phyloP scores from a whole-genome alignment of 2,888 invertebrate species.

The Abrostola triplasia region DNA sequence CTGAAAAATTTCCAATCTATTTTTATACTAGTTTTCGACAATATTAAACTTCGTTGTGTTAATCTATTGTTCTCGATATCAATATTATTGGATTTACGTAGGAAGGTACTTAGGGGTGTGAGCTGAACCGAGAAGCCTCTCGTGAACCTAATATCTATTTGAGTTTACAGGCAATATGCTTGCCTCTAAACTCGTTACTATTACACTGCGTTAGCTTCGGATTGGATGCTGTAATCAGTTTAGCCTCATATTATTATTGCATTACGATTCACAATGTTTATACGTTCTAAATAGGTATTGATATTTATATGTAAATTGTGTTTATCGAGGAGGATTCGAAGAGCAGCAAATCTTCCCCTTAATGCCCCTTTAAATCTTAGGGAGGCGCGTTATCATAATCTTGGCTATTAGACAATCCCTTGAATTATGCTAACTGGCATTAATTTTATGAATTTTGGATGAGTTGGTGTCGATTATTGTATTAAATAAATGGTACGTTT shows the following conservation, averaged over 20 bases:
- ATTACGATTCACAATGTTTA: neutral
- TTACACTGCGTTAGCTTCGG: slow-evolving; percentile 23
- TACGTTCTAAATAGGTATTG: neutral
- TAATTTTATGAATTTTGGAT: slow-evolving; percentile 46
- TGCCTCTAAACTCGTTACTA: slow-evolving; percentile 5
- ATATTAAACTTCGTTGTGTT: neutral
- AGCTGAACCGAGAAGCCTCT: slow-evolving; percentile 2
- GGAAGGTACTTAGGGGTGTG: neutral
- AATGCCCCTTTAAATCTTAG: slow-evolving; percentile 40
- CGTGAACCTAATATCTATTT: slow-evolving; percentile 27
- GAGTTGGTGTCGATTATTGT: slow-evolving; percentile 38
- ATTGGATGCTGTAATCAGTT: slow-evolving; percentile 37
- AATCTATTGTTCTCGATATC: neutral
- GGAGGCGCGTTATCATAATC: slow-evolving; percentile 45
- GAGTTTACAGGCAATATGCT: slow-evolving; percentile 28
- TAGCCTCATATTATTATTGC: slow-evolving; percentile 8
- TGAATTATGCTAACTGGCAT: slow-evolving; percentile 41
- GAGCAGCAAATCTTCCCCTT: slow-evolving; percentile 29
- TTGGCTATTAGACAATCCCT: slow-evolving; percentile 43
- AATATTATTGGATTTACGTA: neutral
- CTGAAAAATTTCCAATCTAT: neutral
- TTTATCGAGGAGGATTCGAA: slow-evolving; percentile 33
- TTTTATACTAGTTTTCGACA: neutral
- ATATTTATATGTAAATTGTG: neutral
- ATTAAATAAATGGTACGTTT: slow-evolving; percentile 6